Evolutionary conservation across 2,797 vertebrate species (phyloP), one percentile per base, ranked within the genome.

Genomic region (Cercopithecus hamlyni): DNA sequence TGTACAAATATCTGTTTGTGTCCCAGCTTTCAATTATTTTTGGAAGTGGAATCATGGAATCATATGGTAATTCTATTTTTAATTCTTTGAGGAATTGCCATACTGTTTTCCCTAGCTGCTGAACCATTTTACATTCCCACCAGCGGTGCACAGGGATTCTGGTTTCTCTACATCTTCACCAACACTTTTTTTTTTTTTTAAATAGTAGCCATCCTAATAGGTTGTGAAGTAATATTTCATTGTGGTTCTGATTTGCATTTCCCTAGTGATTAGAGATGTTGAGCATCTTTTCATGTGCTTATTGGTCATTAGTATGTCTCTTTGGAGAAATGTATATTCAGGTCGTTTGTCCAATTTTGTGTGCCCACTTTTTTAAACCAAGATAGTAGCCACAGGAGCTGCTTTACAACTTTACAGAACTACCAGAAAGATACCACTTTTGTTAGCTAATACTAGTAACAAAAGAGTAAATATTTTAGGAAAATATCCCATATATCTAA

Each of bases 341-440:
- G 80, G 30, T 90, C 36, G 30, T 95, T 83, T 90, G 81, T 36
- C 39, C 45, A 13, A 55, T 84, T 95, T 57, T 50, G 30, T 50
- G 24, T 55, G n/a, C 48, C 2, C 50, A n/a, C 72, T 70, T 94
- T 93, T 91, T 50, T 5, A 70, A 93, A 70, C 10, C 39, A 81
- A 75, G 22, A 8, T 52, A 82, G 45, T 82, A 91, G 52, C 14
- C 55, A 67, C 24, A 77, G 26, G 36, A 93, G 26, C 58, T 77
- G 30, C 48, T 86, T 86, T 90, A 57, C 14, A 94, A 76, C 55
- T 90, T 93, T 81, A 88, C 12, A 76, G 24, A 96, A 93, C 20
- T 76, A 48, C 36, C 24, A 90, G 45, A 95, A 20, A 67, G 19
- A 26, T 73, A n/a, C n/a, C 12, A 55, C 39, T 94, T 95, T 70